Evolutionary conservation across 2,113 vertebrate genomes (phyloP).

Genomic region (Albula glossodonta): DNA sequence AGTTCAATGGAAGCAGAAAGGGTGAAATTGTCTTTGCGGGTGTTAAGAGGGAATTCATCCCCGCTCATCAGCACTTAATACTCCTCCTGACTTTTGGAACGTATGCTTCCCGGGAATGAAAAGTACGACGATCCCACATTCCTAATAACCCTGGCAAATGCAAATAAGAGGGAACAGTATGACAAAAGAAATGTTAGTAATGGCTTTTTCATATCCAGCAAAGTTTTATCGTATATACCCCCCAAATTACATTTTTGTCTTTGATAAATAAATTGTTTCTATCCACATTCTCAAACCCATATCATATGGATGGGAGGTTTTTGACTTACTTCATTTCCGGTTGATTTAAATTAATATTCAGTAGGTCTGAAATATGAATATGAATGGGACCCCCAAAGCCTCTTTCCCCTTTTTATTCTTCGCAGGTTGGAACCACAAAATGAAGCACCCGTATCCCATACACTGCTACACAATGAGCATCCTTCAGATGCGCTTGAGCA

Average conservation of each 20-base stretch:
- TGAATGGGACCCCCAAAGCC: too few species aligned
- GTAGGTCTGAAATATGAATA: too few species aligned
- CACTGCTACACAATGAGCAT: too few species aligned
- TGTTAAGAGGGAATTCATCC: constrained; percentile 78
- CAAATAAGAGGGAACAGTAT: constrained; percentile 77
- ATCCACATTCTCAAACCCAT: too few species aligned
- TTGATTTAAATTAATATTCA: too few species aligned
- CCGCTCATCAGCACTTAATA: constrained; percentile 78
- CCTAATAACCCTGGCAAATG: constrained; percentile 77
- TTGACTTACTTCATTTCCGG: too few species aligned
- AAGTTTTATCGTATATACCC: constrained; percentile 21
- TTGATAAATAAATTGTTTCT: too few species aligned
- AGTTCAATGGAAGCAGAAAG: constrained; percentile 74
- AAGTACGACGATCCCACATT: constrained; percentile 74
- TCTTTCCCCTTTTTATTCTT: too few species aligned
- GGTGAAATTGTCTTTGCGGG: constrained; percentile 76
- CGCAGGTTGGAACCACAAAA: too few species aligned
- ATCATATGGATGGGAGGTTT: too few species aligned
- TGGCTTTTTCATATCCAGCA: constrained; percentile 28
- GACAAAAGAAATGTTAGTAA: constrained; percentile 77
- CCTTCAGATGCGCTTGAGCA: too few species aligned
- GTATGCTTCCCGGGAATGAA: constrained; percentile 78
- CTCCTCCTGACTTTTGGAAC: constrained; percentile 71
- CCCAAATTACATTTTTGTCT: neutral
- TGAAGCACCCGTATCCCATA: too few species aligned